Base-by-base conservation (phyloP, 2,797 vertebrate species). In the Lutjanus argentimaculatus region DNA sequence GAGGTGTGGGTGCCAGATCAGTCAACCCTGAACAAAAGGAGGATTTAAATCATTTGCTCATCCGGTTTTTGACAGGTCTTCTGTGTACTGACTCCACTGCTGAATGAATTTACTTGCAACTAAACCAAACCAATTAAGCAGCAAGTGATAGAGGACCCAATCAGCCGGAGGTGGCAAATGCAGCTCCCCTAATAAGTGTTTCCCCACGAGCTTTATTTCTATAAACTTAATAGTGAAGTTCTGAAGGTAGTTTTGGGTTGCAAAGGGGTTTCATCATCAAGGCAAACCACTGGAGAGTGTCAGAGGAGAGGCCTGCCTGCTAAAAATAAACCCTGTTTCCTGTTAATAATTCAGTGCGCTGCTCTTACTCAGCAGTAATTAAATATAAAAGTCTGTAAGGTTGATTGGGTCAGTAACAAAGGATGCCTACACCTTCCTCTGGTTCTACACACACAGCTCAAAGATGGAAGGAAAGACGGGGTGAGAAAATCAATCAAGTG, bases 311-410 rank as follows among this genome's bases (percentile, higher is more conserved):
- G 86, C 83, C 79, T 22, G 75, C 45, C 56, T 66, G 75, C 94
- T 93, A 94, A 94, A 94, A 93, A 95, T 95, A 95, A 88, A 84
- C 64, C 71, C 61, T 0, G 73, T 90, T 92, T 93, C 90, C 84
- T 87, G 92, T 95, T 93, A 95, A 95, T 95, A 94, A 95, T 95
- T 94, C 90, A 95, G 87, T 21, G 7, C 40, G 21, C 87, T 89
- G 85, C 91, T 92, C 91, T 93, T 93, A 94, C 92, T 94, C 92
- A 92, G 90, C 90, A 89, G 90, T 93, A 93, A 94, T 93, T 91
- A 93, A 93, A 93, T 93, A 94, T 93, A 93, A 94, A 93, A 92
- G 90, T 93, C 90, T 92, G 92, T 89, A 90, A 92, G 92, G 92
- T 92, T 95, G 93, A 95, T 94, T 92, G 89, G 92, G 91, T 95